Conservation (phyloP, 2,888 invertebrate genomes). For the Caenorhabditis sp. region DNA sequence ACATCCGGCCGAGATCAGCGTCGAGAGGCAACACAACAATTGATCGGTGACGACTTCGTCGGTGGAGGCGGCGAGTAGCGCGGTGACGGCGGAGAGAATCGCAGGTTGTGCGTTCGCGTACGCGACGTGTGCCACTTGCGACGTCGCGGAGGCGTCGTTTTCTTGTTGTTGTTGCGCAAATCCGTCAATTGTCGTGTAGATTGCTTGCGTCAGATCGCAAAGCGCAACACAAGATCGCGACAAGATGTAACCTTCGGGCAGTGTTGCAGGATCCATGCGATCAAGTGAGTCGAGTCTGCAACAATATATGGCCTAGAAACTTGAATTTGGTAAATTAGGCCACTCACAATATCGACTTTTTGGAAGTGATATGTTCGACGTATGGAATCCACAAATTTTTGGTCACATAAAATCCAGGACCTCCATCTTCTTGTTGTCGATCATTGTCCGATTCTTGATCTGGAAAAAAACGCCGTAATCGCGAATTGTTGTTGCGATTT, state of each 20-base stretch:
- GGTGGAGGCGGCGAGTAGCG: conserved; percentile 75
- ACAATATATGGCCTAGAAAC: background rate
- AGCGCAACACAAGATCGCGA: conserved; percentile 76
- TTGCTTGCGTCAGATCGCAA: conserved; percentile 40
- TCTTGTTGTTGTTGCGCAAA: background rate
- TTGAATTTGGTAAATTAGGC: background rate
- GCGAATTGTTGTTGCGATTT: too few species aligned
- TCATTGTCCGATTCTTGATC: conserved; percentile 49
- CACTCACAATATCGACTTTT: conserved; percentile 48
- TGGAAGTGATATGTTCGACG: conserved; percentile 49
- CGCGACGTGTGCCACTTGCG: conserved; percentile 28
- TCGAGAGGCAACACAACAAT: conserved; percentile 88
- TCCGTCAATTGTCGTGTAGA: conserved; percentile 39
- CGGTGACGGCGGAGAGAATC: conserved; percentile 25
- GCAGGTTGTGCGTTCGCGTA: conserved; percentile 35
- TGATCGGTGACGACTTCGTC: conserved; percentile 91
- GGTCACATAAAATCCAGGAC: conserved; percentile 44
- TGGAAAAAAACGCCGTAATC: conserved; percentile 1
- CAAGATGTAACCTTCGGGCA: conserved; percentile 96
- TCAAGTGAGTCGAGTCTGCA: conserved; percentile 92
- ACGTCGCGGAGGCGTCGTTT: background rate
- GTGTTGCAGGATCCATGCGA: conserved; percentile 88
- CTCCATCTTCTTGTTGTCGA: conserved; percentile 43
- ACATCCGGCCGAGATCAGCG: conserved; percentile 88
- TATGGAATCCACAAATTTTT: conserved; percentile 50